Evolutionary conservation across 2,113 vertebrate genomes (phyloP), one percentile per base, ranked within the genome.

Genomic region (Aphyosemion australe): DNA sequence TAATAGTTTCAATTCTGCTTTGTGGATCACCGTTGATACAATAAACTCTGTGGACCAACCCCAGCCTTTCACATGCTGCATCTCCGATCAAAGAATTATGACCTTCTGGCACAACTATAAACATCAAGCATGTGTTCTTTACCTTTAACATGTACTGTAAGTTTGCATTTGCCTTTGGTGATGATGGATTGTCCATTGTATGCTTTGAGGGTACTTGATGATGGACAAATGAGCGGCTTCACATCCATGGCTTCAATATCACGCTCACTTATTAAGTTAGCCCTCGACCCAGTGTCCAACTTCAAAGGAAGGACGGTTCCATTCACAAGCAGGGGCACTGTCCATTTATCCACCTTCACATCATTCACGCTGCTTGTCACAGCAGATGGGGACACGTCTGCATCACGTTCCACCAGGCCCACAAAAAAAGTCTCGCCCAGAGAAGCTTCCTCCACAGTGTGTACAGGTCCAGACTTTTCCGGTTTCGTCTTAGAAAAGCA

Each of bases 181-280:
- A 11, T 8, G 13, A 53, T 53, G 26, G 12, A 7, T 37, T 37
- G 6, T 1, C 34, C 9, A 37, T 37, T 37, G 6, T 37, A 37
- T 5, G 34, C 34, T 37, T 37, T 37, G 7, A 37, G 34, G 9
- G 34, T 8, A 10, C 34, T 37, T 1, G 34, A 37, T 10, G 7
- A 74, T 86, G 74, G 60, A 69, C 8, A 8, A 46, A 46, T 46
- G 11, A n/a, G 45, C 16, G 45, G 15, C 16, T 46, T 46, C 5
- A 8, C 4, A 2, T 46, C 10, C 15, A n/a, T 8, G 6, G 43
- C 15, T 16, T 32, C 13, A 4, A 32, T 52, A 2, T 52, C 26
- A 20, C 11, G 9, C 48, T 49, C 19, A 20, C 11, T 20, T 2
- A 49, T 5, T 9, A 20, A 20, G 8, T 20, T 20, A 20, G 19